Evolutionary conservation across 2,797 vertebrate species (phyloP), one percentile per base, ranked within the genome.

Genomic region (Lutjanus argentimaculatus): DNA sequence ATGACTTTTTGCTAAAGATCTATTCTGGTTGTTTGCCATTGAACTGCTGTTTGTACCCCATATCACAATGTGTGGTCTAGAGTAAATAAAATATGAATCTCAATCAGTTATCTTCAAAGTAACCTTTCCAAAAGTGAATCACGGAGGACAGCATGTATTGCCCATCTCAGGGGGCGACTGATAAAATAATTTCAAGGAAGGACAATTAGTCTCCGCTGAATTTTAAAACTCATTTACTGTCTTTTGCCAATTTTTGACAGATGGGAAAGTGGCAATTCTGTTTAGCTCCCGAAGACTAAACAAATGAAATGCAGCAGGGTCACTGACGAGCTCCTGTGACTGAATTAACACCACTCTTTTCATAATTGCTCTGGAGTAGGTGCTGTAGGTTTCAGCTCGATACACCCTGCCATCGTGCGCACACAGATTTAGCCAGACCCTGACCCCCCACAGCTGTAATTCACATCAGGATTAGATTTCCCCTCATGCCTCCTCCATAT

Each of bases 381-480:
- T 82, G 80, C 74, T 71, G 72, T 58, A 78, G 72, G 58, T 69
- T 86, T 74, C 68, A 42, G 77, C 75, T 55, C 19, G 16, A 82
- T 80, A 83, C 58, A 74, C 65, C 56, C 68, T 75, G 55, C 70
- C 40, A 46, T 65, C 59, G 77, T 71, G 17, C n/a, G 13, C 85
- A 66, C 78, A 76, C n/a, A 82, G 62, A 87, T 83, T 78, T 72
- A 87, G 14, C 36, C 51, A 46, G 65, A 90, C 75, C 49, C 71
- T 83, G 86, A 88, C 79, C 87, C 80, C 77, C 76, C 75, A 57
- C 75, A 86, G 81, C 86, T 81, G 82, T 91, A 91, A 92, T 92
- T 94, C 93, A 91, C 88, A 93, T 92, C 87, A 85, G 83, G 92
- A 94, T 95, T 94, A 93, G 76, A 92, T 93, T 93, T 84, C 80